Conservation (phyloP, 2,797 vertebrate genomes). For the Acrocephalus scirpaceus region DNA sequence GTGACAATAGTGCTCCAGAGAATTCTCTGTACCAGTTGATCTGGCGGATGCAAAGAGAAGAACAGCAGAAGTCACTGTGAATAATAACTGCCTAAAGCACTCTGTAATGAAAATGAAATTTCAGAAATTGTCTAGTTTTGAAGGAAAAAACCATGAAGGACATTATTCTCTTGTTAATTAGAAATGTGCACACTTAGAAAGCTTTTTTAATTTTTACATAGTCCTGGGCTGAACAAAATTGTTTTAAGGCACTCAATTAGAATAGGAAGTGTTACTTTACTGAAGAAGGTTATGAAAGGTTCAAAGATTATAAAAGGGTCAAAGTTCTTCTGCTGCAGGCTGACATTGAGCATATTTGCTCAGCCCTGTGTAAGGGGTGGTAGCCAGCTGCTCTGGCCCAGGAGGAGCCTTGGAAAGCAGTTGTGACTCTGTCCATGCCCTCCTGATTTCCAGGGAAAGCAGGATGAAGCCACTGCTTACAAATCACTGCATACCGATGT, state of each 20-base stretch:
- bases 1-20: slow-evolving; percentile 42
- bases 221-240: background rate
- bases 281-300: background rate
- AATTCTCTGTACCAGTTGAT: background rate
- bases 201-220: background rate
- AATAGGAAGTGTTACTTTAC: background rate
- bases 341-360: background rate
- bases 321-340: background rate
- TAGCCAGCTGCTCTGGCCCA: background rate
- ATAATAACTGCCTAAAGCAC: background rate
- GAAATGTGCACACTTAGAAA: background rate
- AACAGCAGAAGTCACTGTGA: background rate
- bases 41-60: background rate
- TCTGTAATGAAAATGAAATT: background rate
- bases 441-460: background rate
- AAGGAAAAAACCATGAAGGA: background rate
- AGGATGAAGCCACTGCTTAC: background rate
- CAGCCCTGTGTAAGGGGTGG: background rate
- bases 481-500: rapidly evolving
- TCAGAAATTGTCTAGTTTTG: background rate
- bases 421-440: rapidly evolving
- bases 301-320: background rate
- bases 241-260: background rate
- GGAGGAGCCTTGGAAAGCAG: background rate
- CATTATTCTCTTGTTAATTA: background rate